Percentiles rank a stretch among this genome's conserved stretches.
phyloP scores from a whole-genome alignment of 2,797 vertebrate genomes.

The Petrocephalus schoutedeni region DNA sequence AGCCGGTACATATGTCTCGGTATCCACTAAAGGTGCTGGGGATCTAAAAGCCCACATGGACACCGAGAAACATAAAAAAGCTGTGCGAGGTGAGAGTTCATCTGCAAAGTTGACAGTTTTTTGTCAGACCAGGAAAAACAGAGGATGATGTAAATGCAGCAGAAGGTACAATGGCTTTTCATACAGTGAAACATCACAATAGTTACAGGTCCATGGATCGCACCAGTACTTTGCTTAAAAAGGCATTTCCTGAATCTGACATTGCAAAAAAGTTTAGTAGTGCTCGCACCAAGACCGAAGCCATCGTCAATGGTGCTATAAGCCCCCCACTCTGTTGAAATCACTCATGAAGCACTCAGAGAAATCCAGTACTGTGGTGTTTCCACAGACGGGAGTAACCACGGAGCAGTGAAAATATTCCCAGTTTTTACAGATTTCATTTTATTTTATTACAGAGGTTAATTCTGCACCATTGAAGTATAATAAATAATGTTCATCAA shows the following conservation, averaged over 20 bases:
- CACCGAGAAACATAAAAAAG: not conserved
- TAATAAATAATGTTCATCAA: too few relatives aligned
- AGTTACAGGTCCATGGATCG: slow-evolving; percentile 28
- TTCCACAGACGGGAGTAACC: too few relatives aligned
- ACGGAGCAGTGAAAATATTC: too few relatives aligned
- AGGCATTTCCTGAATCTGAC: slow-evolving; percentile 9
- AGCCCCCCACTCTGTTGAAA: too few relatives aligned
- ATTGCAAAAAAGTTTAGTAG: slow-evolving; percentile 22
- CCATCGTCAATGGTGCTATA: too few relatives aligned
- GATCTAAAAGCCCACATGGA: not conserved
- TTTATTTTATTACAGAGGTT: too few relatives aligned
- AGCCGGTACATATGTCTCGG: not conserved
- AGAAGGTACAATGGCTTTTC: slow-evolving; percentile 12
- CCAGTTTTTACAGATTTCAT: too few relatives aligned
- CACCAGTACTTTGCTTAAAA: slow-evolving; percentile 11
- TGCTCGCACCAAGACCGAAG: too few relatives aligned
- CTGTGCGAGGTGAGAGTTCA: not conserved
- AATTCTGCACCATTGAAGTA: too few relatives aligned
- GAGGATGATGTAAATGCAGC: not conserved
- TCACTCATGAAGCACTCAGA: too few relatives aligned
- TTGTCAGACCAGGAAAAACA: not conserved
- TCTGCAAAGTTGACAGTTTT: not conserved
- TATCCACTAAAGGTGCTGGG: slow-evolving; percentile 13
- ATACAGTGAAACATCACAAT: slow-evolving; percentile 21
- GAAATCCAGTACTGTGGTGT: too few relatives aligned